A percentile compares a stretch with the other conserved stretches of the same genome.
phyloP scores from a whole-genome alignment of 1,140 invertebrate species.

The Heterodera schachtii region DNA sequence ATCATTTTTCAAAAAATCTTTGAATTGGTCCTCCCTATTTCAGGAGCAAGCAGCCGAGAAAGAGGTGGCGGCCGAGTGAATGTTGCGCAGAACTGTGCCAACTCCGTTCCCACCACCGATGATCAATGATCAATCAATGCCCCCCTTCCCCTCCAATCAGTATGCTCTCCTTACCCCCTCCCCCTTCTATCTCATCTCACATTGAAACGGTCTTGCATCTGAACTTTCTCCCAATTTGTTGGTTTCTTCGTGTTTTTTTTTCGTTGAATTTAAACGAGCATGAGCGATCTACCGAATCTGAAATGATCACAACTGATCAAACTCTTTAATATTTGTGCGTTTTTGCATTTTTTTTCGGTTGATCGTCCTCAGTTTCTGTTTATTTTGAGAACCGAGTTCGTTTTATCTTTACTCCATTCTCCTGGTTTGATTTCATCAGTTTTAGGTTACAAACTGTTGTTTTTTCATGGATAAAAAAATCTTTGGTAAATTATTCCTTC shows the following conservation, averaged over 20 bases:
- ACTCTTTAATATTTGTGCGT: not conserved
- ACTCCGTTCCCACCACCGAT: not conserved
- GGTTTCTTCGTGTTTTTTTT: not conserved
- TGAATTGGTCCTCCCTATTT: not conserved
- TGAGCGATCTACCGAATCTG: no score
- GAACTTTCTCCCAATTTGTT: not conserved
- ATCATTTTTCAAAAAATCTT: no score
- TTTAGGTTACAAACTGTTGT: no score
- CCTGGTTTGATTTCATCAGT: not conserved
- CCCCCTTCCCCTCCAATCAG: not conserved
- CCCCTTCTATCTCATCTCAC: not conserved
- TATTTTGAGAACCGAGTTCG: not conserved
- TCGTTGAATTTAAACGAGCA: not conserved
- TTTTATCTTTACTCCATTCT: not conserved
- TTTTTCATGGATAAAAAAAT: no score
- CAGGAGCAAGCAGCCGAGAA: not conserved
- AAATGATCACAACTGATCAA: not conserved
- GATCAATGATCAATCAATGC: not conserved
- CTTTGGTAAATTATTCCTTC: no score
- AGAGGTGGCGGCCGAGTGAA: constrained; percentile 7
- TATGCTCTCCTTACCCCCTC: not conserved
- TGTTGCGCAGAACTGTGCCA: not conserved
- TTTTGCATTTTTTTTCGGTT: not conserved
- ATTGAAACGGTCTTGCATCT: not conserved
- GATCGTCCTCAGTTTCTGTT: not conserved